Base-by-base conservation (phyloP, 1,140 invertebrate species). In the Palaemon carinicauda region DNA sequence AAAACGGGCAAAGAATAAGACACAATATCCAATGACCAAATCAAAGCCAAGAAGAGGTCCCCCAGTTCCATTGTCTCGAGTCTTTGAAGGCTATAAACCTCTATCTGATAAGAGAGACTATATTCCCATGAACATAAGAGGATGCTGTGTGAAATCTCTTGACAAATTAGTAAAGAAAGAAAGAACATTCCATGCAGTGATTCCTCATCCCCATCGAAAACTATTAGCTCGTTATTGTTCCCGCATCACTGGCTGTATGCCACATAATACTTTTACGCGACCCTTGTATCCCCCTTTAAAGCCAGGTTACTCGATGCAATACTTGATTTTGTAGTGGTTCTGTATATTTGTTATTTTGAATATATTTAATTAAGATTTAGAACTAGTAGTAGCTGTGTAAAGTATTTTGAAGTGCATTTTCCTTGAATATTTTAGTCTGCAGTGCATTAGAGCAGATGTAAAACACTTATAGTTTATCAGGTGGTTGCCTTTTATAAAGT, bases 231-330 rank as follows among this genome's bases (percentile, higher is more conserved):
- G 81, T 21, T 88, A 85, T 53, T 54, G 73, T 51, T 81, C 83
- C 65, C 80, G 84, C 17, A 71, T 86, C 71, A 86, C 84, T 56
- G 82, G 84, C n/a, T 86, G 84, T 54, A 88, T 88, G 88, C 88
- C 88, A 7, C 88, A 88, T 56, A 86, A 86, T 56, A 86, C 83
- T 31, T 88, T 88, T 41, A 86, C 88, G 27, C 79, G 74, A 21
- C 88, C 88, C 19, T 53, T 88, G 33, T 52, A 69, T 86, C 33
- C 88, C 12, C 83, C 83, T 51, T 60, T 88, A 50, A 77, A 51
- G 50, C 83, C 88, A 53, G 88, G 88, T n/a, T 77, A 85, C 29
- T 81, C 88, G 4, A 24, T 88, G 51, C 88, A 88, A 31, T 82
- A 86, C 56, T 75, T 88, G 17, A 74, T 81, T 1, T 51, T 88